Percentiles rank a stretch among this genome's conserved stretches.
Conservation (phyloP, 53 echinoderm and acorn worm species). For the Zoroaster sp. region DNA sequence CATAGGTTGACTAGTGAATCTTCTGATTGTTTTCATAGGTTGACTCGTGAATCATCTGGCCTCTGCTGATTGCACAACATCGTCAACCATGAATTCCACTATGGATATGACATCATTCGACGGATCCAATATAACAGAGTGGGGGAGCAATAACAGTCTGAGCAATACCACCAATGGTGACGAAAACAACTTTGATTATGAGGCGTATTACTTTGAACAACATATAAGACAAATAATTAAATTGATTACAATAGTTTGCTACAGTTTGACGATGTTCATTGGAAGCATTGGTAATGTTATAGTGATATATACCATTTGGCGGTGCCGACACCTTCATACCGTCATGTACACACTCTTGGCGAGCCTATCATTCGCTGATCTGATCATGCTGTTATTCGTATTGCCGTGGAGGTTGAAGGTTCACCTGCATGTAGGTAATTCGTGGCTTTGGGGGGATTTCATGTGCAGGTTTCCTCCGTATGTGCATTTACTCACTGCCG, state of each 20-base stretch:
- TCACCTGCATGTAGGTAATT: neutral
- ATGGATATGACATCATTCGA: neutral
- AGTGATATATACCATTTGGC: constrained; percentile 70
- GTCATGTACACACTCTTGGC: constrained; percentile 51
- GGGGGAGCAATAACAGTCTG: neutral
- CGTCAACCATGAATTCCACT: neutral
- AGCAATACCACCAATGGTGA: neutral
- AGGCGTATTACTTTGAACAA: neutral
- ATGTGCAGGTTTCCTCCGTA: constrained; percentile 5
- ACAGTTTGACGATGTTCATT: constrained; percentile 21
- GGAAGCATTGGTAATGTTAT: constrained; percentile 63
- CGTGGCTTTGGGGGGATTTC: constrained; percentile 11
- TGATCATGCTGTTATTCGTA: constrained; percentile 7
- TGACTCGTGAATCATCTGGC: too few relatives aligned
- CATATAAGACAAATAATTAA: neutral
- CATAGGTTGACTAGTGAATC: too few relatives aligned
- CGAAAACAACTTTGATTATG: neutral
- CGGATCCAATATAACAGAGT: neutral
- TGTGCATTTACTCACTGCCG: constrained; percentile 1
- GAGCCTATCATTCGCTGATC: constrained; percentile 33
- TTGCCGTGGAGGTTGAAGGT: constrained; percentile 23
- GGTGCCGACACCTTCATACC: constrained; percentile 44
- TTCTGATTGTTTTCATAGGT: too few relatives aligned
- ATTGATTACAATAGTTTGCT: neutral
- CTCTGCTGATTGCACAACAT: neutral